phyloP scores from a whole-genome alignment of 53 echinoderm and acorn worm genomes.

The Paelopatides confundens region DNA sequence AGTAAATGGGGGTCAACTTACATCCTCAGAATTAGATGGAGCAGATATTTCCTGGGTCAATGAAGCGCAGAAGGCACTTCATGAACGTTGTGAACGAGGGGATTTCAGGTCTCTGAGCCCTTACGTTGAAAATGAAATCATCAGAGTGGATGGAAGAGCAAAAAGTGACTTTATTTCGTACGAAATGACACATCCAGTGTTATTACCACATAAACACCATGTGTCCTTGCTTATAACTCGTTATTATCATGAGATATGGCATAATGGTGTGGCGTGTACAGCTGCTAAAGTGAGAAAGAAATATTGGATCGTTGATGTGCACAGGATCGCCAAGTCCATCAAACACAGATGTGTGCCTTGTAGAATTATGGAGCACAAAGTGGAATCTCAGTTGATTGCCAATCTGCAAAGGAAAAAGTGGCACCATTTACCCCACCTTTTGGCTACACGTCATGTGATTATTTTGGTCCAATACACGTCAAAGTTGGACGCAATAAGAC shows the following conservation, averaged over 20 bases:
- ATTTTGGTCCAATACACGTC: constrained; percentile 63
- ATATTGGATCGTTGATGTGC: constrained; percentile 68
- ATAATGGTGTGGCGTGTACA: constrained; percentile 66
- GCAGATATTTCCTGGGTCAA: constrained; percentile 57
- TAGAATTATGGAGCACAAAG: constrained; percentile 25
- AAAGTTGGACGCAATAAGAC: constrained; percentile 62
- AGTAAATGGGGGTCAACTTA: neutral
- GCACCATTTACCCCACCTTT: constrained; percentile 66
- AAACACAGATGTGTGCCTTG: constrained; percentile 65
- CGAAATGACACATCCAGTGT: constrained; percentile 56
- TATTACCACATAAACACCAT: constrained; percentile 52
- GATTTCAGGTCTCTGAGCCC: constrained; percentile 71
- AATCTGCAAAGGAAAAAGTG: constrained; percentile 47
- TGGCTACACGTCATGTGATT: constrained; percentile 53
- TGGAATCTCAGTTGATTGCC: constrained; percentile 58
- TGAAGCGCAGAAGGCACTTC: constrained; percentile 59
- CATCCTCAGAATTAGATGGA: neutral
- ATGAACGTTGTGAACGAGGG: constrained; percentile 26
- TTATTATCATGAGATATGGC: constrained; percentile 49
- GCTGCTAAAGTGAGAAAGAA: constrained; percentile 62
- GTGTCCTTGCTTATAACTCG: constrained; percentile 59
- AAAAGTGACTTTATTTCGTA: constrained; percentile 38
- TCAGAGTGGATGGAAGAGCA: constrained; percentile 67
- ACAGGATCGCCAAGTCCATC: constrained; percentile 59
- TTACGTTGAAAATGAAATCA: constrained; percentile 55